These are phyloP conservation scores for Caenorhabditis wallacei DNA, from an alignment of 2,888 invertebrate genomes.

Conservation along the genomic window DNA sequence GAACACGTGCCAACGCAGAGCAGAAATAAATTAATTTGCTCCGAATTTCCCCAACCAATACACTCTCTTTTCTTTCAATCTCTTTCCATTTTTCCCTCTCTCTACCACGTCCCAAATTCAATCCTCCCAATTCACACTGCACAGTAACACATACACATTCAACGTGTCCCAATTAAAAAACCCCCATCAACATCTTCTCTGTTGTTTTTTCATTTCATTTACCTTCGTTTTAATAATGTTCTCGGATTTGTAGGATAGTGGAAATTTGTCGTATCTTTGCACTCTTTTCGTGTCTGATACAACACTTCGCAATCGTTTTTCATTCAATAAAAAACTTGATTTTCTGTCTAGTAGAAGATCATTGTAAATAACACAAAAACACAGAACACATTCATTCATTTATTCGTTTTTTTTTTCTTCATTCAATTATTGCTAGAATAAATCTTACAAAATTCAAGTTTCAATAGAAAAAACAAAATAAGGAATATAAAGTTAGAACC, in stretches of 20 bases:
- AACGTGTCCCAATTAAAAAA: slow-evolving; percentile 53
- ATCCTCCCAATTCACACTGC: slow-evolving; percentile 38
- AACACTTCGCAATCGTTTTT: slow-evolving; percentile 58
- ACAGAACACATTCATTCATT: not conserved
- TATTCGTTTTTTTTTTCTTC: not conserved
- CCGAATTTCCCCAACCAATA: not conserved
- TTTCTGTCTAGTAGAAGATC: slow-evolving; percentile 37
- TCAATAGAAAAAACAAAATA: not conserved
- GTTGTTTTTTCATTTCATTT: slow-evolving; percentile 36
- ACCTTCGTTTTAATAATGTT: slow-evolving; percentile 42
- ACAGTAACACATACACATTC: slow-evolving; percentile 53
- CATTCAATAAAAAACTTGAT: slow-evolving; percentile 44
- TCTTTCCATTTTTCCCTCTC: slow-evolving; percentile 18
- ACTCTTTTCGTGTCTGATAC: slow-evolving; percentile 8
- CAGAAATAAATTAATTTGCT: slow-evolving; percentile 61
- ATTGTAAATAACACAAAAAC: slow-evolving; percentile 37
- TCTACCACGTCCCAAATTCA: slow-evolving; percentile 28
- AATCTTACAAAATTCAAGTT: slow-evolving; percentile 14
- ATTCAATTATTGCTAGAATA: slow-evolving; percentile 26
- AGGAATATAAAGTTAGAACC: slow-evolving; percentile 19
- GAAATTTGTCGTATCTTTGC: slow-evolving; percentile 46
- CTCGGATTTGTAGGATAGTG: slow-evolving; percentile 60
- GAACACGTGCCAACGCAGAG: slow-evolving; percentile 70
- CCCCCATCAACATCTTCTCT: slow-evolving; percentile 54
- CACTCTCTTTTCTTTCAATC: slow-evolving; percentile 34